A percentile compares a stretch with the other conserved stretches of the same genome.
phyloP scores from a whole-genome alignment of 2,888 invertebrate genomes.

The Apotomis turbidana region DNA sequence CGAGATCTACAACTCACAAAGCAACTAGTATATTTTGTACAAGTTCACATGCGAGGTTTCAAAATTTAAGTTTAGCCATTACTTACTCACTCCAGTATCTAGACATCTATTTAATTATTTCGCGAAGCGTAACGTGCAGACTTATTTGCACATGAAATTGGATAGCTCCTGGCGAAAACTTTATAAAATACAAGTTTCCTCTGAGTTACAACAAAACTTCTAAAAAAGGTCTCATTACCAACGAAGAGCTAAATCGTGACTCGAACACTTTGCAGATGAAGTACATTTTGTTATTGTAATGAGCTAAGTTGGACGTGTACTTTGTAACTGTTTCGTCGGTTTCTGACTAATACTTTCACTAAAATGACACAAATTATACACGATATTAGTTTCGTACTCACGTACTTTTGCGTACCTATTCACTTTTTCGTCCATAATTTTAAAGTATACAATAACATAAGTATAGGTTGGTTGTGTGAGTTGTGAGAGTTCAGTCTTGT shows the following conservation, averaged over 20 bases:
- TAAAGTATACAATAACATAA: too few relatives aligned
- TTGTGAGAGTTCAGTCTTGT: too few relatives aligned
- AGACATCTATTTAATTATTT: slow-evolving; percentile 5
- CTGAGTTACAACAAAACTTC: slow-evolving; percentile 27
- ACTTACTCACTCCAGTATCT: neutral
- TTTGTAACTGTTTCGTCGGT: slow-evolving; percentile 1
- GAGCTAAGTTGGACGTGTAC: slow-evolving; percentile 26
- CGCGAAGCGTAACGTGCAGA: neutral
- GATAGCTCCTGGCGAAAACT: slow-evolving; percentile 8
- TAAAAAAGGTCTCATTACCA: slow-evolving; percentile 19
- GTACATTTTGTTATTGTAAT: slow-evolving; percentile 38
- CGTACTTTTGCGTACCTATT: neutral
- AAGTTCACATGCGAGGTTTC: too few relatives aligned
- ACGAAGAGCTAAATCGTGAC: slow-evolving; percentile 25
- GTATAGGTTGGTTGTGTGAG: too few relatives aligned
- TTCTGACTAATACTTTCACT: slow-evolving; percentile 14
- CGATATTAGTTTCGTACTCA: neutral
- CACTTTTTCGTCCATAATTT: too few relatives aligned
- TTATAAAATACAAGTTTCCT: slow-evolving; percentile 19
- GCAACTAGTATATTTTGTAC: too few relatives aligned
- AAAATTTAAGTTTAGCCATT: neutral
- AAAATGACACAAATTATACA: slow-evolving; percentile 3
- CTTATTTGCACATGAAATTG: slow-evolving; percentile 18
- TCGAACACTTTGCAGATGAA: slow-evolving; percentile 16
- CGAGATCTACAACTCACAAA: too few relatives aligned